Evolutionary conservation across 2,888 invertebrate genomes (phyloP).

Genomic region (Antheraea assamensis): DNA sequence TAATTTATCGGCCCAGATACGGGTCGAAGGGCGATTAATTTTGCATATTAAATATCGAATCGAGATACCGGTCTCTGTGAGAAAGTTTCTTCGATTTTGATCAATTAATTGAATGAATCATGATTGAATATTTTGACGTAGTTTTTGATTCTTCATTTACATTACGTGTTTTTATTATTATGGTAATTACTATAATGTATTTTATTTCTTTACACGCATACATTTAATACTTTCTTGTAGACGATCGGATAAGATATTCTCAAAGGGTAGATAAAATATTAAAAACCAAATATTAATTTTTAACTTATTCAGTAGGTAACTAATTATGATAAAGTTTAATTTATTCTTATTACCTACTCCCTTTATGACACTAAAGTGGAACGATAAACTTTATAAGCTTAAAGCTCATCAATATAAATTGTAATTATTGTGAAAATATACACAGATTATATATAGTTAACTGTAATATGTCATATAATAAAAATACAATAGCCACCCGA

Average conservation of each 20-base stretch:
- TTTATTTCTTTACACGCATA: neutral
- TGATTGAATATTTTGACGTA: conserved; percentile 12
- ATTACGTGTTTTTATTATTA: conserved; percentile 1
- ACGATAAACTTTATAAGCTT: neutral
- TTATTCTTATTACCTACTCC: neutral
- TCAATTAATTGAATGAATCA: conserved; percentile 4
- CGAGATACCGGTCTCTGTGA: neutral
- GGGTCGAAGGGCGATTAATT: conserved; percentile 20
- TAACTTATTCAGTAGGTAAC: neutral
- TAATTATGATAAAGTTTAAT: neutral
- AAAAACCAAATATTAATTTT: neutral
- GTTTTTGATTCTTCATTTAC: conserved; percentile 1
- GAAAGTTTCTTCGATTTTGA: conserved; percentile 10
- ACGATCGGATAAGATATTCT: neutral
- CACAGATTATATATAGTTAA: conserved; percentile 36
- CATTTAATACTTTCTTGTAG: neutral
- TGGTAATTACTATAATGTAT: neutral
- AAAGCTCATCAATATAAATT: conserved; percentile 46
- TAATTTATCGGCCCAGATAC: conserved; percentile 19
- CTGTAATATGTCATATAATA: conserved; percentile 44
- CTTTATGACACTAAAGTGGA: neutral
- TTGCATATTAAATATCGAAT: conserved; percentile 17
- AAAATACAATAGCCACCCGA: conserved; percentile 58
- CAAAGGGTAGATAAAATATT: neutral
- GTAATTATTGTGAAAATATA: conserved; percentile 8